Evolutionary conservation across 2,113 vertebrate species (phyloP).

Genomic region (Ammodytes marinus): DNA sequence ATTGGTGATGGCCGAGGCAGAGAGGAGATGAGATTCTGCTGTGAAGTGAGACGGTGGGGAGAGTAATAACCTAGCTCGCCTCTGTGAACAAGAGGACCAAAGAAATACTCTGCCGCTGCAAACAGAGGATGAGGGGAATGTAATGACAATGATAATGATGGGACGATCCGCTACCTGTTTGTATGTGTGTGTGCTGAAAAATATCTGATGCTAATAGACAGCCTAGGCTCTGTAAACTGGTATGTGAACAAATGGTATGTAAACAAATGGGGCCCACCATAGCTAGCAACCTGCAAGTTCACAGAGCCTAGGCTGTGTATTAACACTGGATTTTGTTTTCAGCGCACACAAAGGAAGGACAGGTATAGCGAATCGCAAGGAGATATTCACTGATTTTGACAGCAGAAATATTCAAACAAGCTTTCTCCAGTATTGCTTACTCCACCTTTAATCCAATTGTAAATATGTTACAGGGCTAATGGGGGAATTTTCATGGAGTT

Average conservation of each 20-base stretch:
- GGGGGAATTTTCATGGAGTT: slow-evolving; percentile 32
- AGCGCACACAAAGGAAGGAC: too few species aligned
- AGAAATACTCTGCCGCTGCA: slow-evolving; percentile 15
- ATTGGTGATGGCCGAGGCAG: slow-evolving; percentile 72
- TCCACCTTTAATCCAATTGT: slow-evolving; percentile 36
- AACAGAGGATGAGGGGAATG: slow-evolving; percentile 39
- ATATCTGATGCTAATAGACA: too few species aligned
- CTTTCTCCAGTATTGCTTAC: too few species aligned
- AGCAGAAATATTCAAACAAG: not conserved
- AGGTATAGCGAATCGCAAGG: too few species aligned
- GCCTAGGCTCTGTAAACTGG: too few species aligned
- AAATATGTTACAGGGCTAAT: slow-evolving; percentile 42
- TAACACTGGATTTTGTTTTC: too few species aligned
- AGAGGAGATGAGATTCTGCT: slow-evolving; percentile 72
- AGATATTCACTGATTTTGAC: too few species aligned
- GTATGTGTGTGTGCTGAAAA: too few species aligned
- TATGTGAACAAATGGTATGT: too few species aligned
- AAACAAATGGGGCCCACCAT: too few species aligned
- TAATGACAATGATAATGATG: slow-evolving; percentile 40
- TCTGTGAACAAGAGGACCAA: slow-evolving; percentile 36
- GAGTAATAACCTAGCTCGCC: slow-evolving; percentile 53
- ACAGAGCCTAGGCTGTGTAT: too few species aligned
- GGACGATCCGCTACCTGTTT: not conserved
- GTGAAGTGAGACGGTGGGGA: slow-evolving; percentile 58
- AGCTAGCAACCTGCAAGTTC: too few species aligned